phyloP scores from a whole-genome alignment of 2,888 invertebrate species.

The Drepanosiphum platanoidis region DNA sequence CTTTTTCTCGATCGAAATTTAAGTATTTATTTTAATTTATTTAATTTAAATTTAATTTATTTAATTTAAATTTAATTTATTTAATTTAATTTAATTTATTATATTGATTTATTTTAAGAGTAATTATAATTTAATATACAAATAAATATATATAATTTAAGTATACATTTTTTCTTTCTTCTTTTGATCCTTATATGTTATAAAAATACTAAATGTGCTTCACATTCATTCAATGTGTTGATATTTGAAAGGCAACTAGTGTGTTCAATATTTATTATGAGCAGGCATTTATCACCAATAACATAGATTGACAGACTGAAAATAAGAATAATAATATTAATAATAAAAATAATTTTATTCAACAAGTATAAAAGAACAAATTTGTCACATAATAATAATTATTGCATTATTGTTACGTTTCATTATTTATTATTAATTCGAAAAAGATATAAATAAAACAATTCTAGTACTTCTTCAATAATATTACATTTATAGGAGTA shows the following conservation, averaged over 20 bases:
- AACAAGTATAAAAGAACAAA: slow-evolving; percentile 62
- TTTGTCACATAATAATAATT: slow-evolving; percentile 39
- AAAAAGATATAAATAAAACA: slow-evolving; percentile 23
- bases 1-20: background rate
- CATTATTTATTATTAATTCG: slow-evolving; percentile 19
- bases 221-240: background rate
- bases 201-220: background rate
- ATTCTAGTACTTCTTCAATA: slow-evolving; percentile 9
- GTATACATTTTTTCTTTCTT: background rate
- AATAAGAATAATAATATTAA: slow-evolving; percentile 29
- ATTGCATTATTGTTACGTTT: slow-evolving; percentile 37
- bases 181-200: background rate
- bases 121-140: background rate
- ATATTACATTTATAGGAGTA: slow-evolving; percentile 14
- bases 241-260: background rate
- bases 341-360: slow-evolving; percentile 60
- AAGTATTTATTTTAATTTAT: slow-evolving; percentile 43
- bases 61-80: background rate
- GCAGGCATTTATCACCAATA: background rate
- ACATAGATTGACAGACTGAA: too few species aligned
- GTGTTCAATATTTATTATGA: background rate
- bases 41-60: background rate
- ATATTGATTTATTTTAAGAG: too few species aligned
- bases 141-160: background rate
- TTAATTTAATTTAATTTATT: background rate